Evolutionary conservation across 2,888 invertebrate species (phyloP), one percentile per base, ranked within the genome.

Genomic region (Coenonympha glycerion): DNA sequence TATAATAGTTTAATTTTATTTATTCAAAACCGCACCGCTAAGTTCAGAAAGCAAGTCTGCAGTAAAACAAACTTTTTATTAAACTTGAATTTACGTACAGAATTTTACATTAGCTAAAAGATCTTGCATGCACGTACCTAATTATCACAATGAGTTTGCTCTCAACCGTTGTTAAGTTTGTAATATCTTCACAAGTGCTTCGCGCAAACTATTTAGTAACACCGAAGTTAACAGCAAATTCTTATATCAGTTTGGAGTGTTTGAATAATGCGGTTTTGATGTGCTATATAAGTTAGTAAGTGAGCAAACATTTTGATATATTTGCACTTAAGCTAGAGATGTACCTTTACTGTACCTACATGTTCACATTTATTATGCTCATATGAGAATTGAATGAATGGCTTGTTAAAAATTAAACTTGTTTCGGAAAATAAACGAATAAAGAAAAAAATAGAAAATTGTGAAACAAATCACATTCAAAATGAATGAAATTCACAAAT

Each of bases 161-260:
- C 39, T 36, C 44, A 41, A 26, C 21, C 37, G 37, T 53, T 49
- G 42, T 42, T 47, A 47, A 47, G 37, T 50, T 44, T 33, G 52
- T 48, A 54, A 51, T 36, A 54, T 51, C 41, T 48, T 37, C 36
- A 13, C 28, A 47, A 52, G 49, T 30, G 46, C 42, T 49, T 36
- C 41, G 37, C 49, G 42, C 42, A 42, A 55, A 55, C 55, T 52
- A 55, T 55, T 55, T 34, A 39, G 31, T 16, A 52, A 46, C 47
- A 39, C 52, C 49, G 47, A 49, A 52, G 52, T 49, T 41, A 44
- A 41, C 51, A 33, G 46, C 33, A 47, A 49, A 55, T 52, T 49
- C 52, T 49, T 52, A 55, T 36, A 55, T 49, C 33, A 55, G 39
- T 55, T 49, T 49, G 36, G 41, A 49, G 34, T 41, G 47, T 51